phyloP scores from a whole-genome alignment of 1,140 invertebrate species.

The Andrena cerasifolii region DNA sequence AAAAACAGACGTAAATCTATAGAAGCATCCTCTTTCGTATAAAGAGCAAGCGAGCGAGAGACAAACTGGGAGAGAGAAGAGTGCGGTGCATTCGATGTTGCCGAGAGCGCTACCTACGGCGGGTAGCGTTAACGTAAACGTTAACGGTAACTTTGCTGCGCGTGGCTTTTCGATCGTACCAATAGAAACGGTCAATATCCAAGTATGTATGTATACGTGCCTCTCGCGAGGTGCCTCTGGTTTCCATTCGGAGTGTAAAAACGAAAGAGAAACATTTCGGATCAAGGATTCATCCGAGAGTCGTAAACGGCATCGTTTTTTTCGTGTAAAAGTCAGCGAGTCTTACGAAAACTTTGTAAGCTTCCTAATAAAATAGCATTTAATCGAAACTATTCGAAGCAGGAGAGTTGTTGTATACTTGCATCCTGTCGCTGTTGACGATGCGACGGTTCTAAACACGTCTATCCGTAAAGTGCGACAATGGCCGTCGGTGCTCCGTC shows the following conservation, averaged over 20 bases:
- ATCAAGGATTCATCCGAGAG: slow-evolving; percentile 2
- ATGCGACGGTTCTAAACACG: no score
- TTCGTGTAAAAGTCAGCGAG: slow-evolving; percentile 29
- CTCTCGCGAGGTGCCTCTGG: slow-evolving; percentile 3
- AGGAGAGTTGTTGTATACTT: background rate
- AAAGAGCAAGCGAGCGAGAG: slow-evolving; percentile 8
- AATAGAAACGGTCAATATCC: background rate
- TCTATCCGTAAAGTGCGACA: no score
- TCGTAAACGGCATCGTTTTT: slow-evolving; percentile 14
- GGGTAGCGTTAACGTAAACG: background rate
- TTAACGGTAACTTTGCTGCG: no score
- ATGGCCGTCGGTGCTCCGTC: no score
- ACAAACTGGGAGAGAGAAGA: background rate
- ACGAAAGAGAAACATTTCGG: background rate
- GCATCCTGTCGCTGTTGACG: background rate
- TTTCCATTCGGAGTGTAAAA: background rate
- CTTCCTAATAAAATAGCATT: slow-evolving; percentile 55
- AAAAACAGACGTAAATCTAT: slow-evolving; percentile 34
- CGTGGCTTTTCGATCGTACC: slow-evolving; percentile 6
- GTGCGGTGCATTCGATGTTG: background rate
- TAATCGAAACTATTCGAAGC: slow-evolving; percentile 19
- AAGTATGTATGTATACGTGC: background rate
- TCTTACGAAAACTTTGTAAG: slow-evolving; percentile 49
- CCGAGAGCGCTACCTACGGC: no score
- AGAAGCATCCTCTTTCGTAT: background rate